Percentiles rank a stretch among this genome's conserved stretches.
Conservation (phyloP, 2,797 vertebrate species). For the Loriculus beryllinus region DNA sequence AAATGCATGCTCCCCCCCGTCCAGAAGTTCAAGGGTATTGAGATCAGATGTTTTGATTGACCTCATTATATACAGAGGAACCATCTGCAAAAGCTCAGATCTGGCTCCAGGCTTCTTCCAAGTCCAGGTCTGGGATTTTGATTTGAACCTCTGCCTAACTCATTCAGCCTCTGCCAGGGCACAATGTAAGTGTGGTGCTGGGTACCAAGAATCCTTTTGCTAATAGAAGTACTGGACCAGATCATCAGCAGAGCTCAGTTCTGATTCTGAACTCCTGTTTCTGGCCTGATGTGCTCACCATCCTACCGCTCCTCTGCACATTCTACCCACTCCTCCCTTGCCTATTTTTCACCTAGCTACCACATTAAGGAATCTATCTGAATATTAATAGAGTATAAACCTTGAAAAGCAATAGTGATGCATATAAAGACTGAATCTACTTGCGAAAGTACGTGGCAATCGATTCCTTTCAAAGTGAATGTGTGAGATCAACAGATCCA, state of each 20-base stretch:
- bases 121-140: conserved; percentile 18
- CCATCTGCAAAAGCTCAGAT: conserved; percentile 55
- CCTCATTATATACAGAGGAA: conserved; percentile 41
- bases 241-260: background rate
- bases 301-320: background rate
- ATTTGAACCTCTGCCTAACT: conserved; percentile 38
- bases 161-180: conserved; percentile 6
- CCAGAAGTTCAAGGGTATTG: conserved; percentile 43
- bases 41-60: conserved; percentile 57
- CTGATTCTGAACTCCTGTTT: background rate
- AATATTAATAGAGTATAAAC: background rate
- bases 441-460: background rate
- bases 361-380: background rate
- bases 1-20: background rate
- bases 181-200: background rate
- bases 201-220: background rate
- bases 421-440: background rate
- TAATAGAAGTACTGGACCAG: background rate
- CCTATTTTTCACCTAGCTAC: background rate
- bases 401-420: background rate
- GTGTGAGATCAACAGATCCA: conserved; percentile 23
- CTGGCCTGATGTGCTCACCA: background rate
- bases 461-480: background rate
- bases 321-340: background rate
- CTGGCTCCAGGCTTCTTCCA: conserved; percentile 32